These are phyloP conservation scores for Aporophyla lueneburgensis DNA, from an alignment of 2,888 invertebrate species.

Conservation along the genomic window DNA sequence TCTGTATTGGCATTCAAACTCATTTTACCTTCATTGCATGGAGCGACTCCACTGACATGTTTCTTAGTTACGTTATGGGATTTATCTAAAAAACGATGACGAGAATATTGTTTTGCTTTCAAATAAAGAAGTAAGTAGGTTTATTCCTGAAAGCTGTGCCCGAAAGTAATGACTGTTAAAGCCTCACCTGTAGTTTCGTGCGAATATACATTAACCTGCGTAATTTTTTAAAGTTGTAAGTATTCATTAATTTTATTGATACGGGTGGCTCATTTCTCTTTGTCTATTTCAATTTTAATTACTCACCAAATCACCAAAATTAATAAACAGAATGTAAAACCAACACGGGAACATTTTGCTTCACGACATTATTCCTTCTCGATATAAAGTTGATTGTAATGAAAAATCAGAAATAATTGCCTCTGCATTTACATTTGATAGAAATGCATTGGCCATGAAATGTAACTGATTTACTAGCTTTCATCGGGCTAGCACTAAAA, in stretches of 20 bases:
- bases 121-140: background rate
- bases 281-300: background rate
- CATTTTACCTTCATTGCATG: background rate
- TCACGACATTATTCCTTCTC: constrained; percentile 49
- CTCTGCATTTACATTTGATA: constrained; percentile 68
- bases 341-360: constrained; percentile 57
- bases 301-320: constrained; percentile 64
- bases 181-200: constrained; percentile 13
- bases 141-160: background rate
- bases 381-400: constrained; percentile 34
- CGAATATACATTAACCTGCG: constrained; percentile 26
- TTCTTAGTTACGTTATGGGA: constrained; percentile 6
- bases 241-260: background rate
- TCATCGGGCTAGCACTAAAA: constrained; percentile 6
- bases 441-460: constrained; percentile 79
- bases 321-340: constrained; percentile 56
- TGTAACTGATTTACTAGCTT: constrained; percentile 66
- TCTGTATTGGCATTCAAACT: background rate
- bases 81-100: constrained; percentile 22
- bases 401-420: constrained; percentile 71
- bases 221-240: background rate
- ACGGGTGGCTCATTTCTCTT: background rate
- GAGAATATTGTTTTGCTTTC: background rate
- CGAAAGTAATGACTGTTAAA: background rate
- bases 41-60: background rate